Conservation (phyloP, 2,113 vertebrate genomes). For the Pygoscelis adeliae region DNA sequence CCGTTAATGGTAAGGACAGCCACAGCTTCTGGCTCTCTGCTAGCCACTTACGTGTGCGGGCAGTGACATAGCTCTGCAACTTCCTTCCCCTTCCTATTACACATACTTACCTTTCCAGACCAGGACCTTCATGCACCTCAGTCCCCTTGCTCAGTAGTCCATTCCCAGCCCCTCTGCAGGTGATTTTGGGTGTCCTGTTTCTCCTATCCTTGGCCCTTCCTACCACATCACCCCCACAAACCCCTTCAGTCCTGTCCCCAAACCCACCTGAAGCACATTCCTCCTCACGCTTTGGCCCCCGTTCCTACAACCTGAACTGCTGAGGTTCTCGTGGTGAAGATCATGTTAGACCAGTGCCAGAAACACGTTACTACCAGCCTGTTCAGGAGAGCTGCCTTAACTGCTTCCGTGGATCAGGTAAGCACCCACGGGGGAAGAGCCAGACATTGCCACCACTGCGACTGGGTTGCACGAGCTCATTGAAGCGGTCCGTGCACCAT, state of each 20-base stretch:
- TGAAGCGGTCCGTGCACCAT: fast-evolving
- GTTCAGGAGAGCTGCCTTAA: background rate
- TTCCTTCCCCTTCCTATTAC: background rate
- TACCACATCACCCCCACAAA: background rate
- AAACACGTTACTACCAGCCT: background rate
- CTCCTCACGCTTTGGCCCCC: background rate
- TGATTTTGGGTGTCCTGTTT: background rate
- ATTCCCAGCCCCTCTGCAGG: background rate
- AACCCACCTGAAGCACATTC: background rate
- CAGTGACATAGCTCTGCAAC: background rate
- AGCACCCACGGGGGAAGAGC: background rate
- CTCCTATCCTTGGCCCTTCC: background rate
- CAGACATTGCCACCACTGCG: background rate
- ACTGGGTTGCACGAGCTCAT: fast-evolving
- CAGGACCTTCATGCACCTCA: fast-evolving
- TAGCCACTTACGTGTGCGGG: fast-evolving
- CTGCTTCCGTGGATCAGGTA: background rate
- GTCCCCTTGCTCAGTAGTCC: fast-evolving
- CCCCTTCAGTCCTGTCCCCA: background rate
- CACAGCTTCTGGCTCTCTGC: background rate
- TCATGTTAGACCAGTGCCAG: background rate
- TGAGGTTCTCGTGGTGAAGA: fast-evolving
- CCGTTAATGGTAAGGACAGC: background rate
- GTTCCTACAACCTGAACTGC: fast-evolving
- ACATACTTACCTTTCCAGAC: background rate